Evolutionary conservation across 2,888 invertebrate genomes (phyloP), one percentile per base, ranked within the genome.

Genomic region (Erynnis tages): DNA sequence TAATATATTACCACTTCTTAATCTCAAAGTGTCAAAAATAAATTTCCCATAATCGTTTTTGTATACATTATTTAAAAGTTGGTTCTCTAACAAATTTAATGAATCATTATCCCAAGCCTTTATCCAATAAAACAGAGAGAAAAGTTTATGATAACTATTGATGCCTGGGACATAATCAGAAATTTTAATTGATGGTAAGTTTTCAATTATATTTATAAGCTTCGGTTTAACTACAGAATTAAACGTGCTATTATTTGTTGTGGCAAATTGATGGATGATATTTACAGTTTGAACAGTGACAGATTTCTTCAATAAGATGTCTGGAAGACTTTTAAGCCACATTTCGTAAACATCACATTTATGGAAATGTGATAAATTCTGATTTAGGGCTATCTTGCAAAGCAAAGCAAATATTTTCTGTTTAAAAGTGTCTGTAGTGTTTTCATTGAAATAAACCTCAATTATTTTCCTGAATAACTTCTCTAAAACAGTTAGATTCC

Each of bases 211-310:
- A 8, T 72, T 62, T 0, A 69, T 55, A 6, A 91, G 63, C 37
- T 87, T 81, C 0, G 82, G 73, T 32, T 80, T 77, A 1, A 93
- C 66, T 0, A 90, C 80, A 4, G 69, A 57, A 59, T 92, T 84
- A 56, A 93, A 92, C 7, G 76, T 71, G 10, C 50, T 54, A 64
- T 91, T 92, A 57, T 86, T 90, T 46, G 90, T 88, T 43, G 91
- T 89, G 13, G 92, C 91, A 68, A 93, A 89, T 56, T 88, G 84
- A 10, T 91, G 88, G 55, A 93, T 78, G 4, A 91, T 91, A 49
- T 91, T 67, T n/a, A 93, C 69, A 2, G 91, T 90, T 60, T 90
- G 79, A 30, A 81, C 69, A 29, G 87, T 86, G 4, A 93, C 61
- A 41, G 71, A 79, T 30, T 82, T 67, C n/a, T 85, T 76, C 54